Conservation (phyloP, 1,140 invertebrate genomes). For the Melipona quadrifasciata region DNA sequence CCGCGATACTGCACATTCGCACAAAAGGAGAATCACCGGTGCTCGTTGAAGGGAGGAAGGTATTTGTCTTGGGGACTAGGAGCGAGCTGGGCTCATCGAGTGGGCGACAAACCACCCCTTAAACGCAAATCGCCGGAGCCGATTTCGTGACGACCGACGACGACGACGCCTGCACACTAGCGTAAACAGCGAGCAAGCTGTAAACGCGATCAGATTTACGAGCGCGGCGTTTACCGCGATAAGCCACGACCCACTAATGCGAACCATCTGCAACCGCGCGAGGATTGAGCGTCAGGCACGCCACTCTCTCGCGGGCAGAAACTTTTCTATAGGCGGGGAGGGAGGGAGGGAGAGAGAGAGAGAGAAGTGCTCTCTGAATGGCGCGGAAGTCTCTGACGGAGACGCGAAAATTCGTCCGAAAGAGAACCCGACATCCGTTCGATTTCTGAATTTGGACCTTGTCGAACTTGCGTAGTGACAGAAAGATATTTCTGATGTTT, state of each 20-base stretch:
- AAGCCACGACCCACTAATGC: constrained; percentile 55
- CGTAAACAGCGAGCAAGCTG: constrained; percentile 41
- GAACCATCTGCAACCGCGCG: constrained; percentile 24
- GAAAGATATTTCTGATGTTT: neutral
- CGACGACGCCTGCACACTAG: constrained; percentile 24
- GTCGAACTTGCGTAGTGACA: neutral
- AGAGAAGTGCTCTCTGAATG: neutral
- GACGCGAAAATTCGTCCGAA: neutral
- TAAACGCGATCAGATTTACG: constrained; percentile 63
- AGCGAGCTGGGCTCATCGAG: neutral
- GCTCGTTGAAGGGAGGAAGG: neutral
- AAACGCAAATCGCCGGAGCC: constrained; percentile 13
- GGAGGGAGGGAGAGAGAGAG: no score
- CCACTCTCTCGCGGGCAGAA: neutral
- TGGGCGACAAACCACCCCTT: constrained; percentile 30
- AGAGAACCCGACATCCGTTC: neutral
- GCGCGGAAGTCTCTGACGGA: neutral
- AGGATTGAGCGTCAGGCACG: constrained; percentile 32
- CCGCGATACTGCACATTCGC: neutral
- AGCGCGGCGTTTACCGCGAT: constrained; percentile 48
- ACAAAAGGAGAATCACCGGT: neutral
- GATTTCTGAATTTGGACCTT: neutral
- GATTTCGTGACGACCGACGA: constrained; percentile 12
- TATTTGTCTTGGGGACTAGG: constrained; percentile 1
- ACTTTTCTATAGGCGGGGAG: constrained; percentile 4